Percentiles rank a stretch among this genome's conserved stretches.
phyloP scores from a whole-genome alignment of 1,140 invertebrate genomes.

The Rhagoletis zephyria region DNA sequence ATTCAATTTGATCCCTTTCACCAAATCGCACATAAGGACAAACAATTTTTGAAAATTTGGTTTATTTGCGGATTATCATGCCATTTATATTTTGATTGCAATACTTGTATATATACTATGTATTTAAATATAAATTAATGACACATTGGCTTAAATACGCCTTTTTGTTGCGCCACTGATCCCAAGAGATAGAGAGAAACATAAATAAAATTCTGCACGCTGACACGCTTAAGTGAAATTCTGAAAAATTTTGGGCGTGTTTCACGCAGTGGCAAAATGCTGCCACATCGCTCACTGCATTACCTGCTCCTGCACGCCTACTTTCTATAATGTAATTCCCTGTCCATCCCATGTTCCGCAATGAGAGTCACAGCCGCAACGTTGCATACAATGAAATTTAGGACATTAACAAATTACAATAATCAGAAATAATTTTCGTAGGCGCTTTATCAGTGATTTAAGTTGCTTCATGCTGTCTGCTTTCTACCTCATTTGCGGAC shows the following conservation, averaged over 20 bases:
- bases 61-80: no score
- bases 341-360: constrained; percentile 6
- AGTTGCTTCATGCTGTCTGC: not conserved
- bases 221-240: not conserved
- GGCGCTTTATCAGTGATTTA: constrained; percentile 61
- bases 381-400: constrained; percentile 57
- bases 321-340: not conserved
- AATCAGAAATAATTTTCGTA: constrained; percentile 68
- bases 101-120: no score
- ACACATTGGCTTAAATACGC: no score
- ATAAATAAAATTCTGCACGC: not conserved
- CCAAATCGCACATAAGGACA: no score
- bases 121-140: no score
- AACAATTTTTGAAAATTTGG: no score
- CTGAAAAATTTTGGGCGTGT: not conserved
- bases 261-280: not conserved
- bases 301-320: not conserved
- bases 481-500: not conserved
- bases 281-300: not conserved
- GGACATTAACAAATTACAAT: constrained; percentile 70
- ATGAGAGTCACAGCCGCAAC: constrained; percentile 19
- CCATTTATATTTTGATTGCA: no score
- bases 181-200: not conserved
- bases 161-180: not conserved
- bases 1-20: no score